These are phyloP conservation scores for Trematomus bernacchii DNA, from an alignment of 2,797 vertebrate species.

Conservation along the genomic window DNA sequence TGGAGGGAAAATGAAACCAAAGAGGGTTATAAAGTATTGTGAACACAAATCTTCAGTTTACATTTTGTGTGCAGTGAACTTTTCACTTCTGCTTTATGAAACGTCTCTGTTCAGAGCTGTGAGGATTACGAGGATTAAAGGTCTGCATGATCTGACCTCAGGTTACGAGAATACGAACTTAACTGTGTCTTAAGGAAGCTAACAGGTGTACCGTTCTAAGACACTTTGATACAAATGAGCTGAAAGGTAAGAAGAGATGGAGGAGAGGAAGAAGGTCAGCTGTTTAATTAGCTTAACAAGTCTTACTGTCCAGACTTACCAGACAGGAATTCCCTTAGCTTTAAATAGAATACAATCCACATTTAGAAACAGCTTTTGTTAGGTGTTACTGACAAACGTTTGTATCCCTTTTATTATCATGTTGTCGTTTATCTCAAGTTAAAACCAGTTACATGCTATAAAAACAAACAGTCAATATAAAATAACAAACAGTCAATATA, in stretches of 20 bases:
- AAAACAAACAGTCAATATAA: no score
- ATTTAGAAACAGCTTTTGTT: not conserved
- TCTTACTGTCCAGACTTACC: conserved; percentile 5
- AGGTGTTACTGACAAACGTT: no score
- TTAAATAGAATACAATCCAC: conserved; percentile 5
- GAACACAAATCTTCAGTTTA: no score
- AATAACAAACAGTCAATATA: no score
- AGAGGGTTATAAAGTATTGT: no score
- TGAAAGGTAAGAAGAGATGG: conserved; percentile 17
- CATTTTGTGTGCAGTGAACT: not conserved
- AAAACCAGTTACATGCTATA: no score
- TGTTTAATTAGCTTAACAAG: conserved; percentile 16
- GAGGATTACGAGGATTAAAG: conserved; percentile 3
- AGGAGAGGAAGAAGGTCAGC: conserved; percentile 14
- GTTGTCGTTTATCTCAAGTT: no score
- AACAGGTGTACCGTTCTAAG: conserved; percentile 40
- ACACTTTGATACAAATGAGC: conserved; percentile 24
- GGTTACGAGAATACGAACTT: not conserved
- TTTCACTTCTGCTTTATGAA: not conserved
- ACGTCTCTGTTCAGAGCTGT: not conserved
- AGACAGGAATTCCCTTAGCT: not conserved
- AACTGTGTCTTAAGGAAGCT: conserved; percentile 20
- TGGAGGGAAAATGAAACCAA: no score
- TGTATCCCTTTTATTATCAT: no score
- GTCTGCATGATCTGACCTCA: not conserved